Base-by-base conservation (phyloP, 2,888 invertebrate species). In the Macaria notata region DNA sequence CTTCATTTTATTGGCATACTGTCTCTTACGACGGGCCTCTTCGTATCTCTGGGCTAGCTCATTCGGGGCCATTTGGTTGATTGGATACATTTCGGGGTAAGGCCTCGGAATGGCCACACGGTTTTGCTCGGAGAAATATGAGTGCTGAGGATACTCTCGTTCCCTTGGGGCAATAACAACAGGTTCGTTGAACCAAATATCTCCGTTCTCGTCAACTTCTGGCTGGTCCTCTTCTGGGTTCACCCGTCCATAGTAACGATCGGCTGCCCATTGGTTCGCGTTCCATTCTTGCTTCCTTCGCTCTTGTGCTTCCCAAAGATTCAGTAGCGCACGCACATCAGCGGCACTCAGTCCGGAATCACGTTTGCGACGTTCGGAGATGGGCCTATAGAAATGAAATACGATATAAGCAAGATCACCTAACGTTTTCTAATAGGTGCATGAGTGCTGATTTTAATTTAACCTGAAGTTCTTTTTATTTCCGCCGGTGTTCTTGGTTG, bases 291-390 rank as follows among this genome's bases (percentile, higher is more conserved):
- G 91, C 68, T 92, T 92, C 59, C 92, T 90, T 57, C 90, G 88
- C 63, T 92, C 92, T 67, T 93, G 93, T 59, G 92, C 92, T 75
- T 94, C 94, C 92, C 93, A 94, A 42, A 94, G 77, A 51, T 92
- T 92, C 29, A 94, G 82, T 4, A 94, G 83, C 48, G 93, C 92
- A 54, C 94, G 83, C 31, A 94, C 92, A 69, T 94, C 94, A 68
- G 94, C 93, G 1, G 93, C 93, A 64, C 93, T 93, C 45, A 94
- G 82, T 42, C 93, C 93, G 41, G 93, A 92, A 69, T 94, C 93
- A 59, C 94, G 85, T 77, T 94, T 94, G 67, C 92, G 91, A 52
- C 94, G 91, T 63, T 90, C 89, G 49, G 87, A 85, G 67, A 86
- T 81, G 52, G 89, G 82, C 75, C 91, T 86, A 75, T 64, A 62